Base-by-base conservation (phyloP, 2,113 vertebrate genomes). In the Ailurus styani region DNA sequence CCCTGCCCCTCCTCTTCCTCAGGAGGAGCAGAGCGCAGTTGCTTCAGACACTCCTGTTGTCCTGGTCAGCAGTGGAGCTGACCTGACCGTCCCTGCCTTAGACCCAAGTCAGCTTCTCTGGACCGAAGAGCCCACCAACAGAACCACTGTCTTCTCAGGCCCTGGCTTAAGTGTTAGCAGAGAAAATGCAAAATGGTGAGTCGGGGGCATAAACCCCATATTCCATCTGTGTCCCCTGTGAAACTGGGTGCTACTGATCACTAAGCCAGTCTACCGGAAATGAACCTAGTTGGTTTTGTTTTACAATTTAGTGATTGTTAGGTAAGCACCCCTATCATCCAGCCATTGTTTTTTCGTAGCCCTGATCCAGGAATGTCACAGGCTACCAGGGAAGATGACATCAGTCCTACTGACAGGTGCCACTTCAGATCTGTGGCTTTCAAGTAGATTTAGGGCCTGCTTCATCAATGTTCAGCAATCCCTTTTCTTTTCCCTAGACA, bases 121-220 rank as follows among this genome's bases (percentile, higher is more conserved):
- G 96, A 54, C 94, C 1, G 98, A 99, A 97, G 90, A 55, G 42
- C 96, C 78, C n/a, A 42, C 23, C 0, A 78, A 83, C 75, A 91
- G 94, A 97, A 95, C 93, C 97, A 88, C 82, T 66, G 55, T 18
- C 0, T 89, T 84, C 84, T 82, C 64, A 25, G 98, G 90, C 90
- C 11, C 90, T 0, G 18, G 93, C 91, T 86, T 90, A 1, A 94
- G 20, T 90, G 90, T 95, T 18, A 54, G n/a, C 85, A 91, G 95
- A 98, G 98, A 98, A 97, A 97, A 97, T 50, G 34, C 20, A 6
- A 95, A 93, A 97, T 98, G 99, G 99, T 99, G 88, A 99, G 98
- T 96, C 0, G 2, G 21, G 7, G 14, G 14, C 42, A 8, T 27
- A 45, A 45, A 13, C 27, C 52, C 47, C n/a, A 2, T 40, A 0